These are phyloP conservation scores for Rhopalosiphum padi DNA, from an alignment of 1,140 invertebrate species.

Conservation along the genomic window DNA sequence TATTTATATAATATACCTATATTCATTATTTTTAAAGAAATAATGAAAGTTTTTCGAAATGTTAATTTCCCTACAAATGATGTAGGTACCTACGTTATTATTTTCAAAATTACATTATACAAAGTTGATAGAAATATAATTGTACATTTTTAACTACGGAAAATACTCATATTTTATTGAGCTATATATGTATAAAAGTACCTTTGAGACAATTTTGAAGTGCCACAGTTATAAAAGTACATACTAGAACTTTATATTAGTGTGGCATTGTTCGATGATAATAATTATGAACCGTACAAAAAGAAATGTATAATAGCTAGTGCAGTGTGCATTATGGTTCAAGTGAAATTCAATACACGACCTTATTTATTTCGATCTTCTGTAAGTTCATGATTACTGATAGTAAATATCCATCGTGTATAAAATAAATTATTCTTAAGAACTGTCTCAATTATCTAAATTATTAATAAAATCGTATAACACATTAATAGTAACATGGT, in stretches of 20 bases:
- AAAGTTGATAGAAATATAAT: background rate
- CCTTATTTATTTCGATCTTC: background rate
- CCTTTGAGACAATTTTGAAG: slow-evolving; percentile 30
- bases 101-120: background rate
- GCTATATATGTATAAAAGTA: background rate
- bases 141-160: background rate
- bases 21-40: background rate
- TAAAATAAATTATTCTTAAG: slow-evolving; percentile 27
- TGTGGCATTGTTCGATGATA: slow-evolving; percentile 16
- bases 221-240: slow-evolving; percentile 19
- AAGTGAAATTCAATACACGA: background rate
- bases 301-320: background rate
- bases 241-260: slow-evolving; percentile 5
- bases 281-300: slow-evolving; percentile 15
- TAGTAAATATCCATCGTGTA: background rate
- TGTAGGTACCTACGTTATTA: background rate
- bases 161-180: background rate
- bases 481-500: background rate
- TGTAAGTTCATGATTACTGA: background rate
- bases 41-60: background rate
- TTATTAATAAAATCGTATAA: background rate
- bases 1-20: background rate
- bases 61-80: background rate
- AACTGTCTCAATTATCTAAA: background rate
- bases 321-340: background rate